phyloP scores from a whole-genome alignment of 1,140 invertebrate genomes.

The Dendrolimus kikuchii region DNA sequence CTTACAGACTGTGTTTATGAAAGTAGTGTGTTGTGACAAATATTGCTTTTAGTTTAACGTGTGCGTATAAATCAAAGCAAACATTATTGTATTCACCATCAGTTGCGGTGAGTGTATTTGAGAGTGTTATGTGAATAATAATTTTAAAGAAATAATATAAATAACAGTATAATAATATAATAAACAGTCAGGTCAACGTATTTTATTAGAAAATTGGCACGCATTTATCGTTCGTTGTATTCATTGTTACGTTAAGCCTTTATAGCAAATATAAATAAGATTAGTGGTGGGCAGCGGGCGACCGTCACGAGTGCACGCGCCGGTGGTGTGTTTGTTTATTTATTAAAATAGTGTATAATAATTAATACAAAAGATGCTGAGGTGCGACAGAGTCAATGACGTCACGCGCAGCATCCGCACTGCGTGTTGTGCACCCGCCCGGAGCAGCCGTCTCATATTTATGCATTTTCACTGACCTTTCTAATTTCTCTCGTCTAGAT shows the following conservation, averaged over 20 bases:
- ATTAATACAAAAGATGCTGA: not conserved
- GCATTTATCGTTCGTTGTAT: slow-evolving; percentile 1
- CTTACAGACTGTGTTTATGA: slow-evolving; percentile 46
- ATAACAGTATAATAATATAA: too few species aligned
- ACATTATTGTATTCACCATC: not conserved
- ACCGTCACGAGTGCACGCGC: slow-evolving; percentile 4
- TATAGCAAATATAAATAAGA: slow-evolving; percentile 2
- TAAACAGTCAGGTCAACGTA: too few species aligned
- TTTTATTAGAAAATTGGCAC: too few species aligned
- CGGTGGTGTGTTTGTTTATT: slow-evolving; percentile 14
- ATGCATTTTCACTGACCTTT: slow-evolving; percentile 30
- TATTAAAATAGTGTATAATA: not conserved
- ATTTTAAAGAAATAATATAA: too few species aligned
- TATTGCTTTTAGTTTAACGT: slow-evolving; percentile 40
- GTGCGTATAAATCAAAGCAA: slow-evolving; percentile 17
- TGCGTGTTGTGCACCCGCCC: slow-evolving; percentile 9
- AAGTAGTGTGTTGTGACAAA: slow-evolving; percentile 49
- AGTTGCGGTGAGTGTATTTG: too few species aligned
- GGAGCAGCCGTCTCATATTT: slow-evolving; percentile 11
- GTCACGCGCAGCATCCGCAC: slow-evolving; percentile 6
- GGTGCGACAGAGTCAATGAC: slow-evolving; percentile 7
- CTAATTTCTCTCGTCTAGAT: slow-evolving; percentile 29
- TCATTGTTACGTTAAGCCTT: not conserved
- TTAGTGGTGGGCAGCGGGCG: not conserved
- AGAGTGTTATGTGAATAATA: too few species aligned